phyloP scores from a whole-genome alignment of 92 coral and sea anemone genomes.

The Scolanthus callimorphus region DNA sequence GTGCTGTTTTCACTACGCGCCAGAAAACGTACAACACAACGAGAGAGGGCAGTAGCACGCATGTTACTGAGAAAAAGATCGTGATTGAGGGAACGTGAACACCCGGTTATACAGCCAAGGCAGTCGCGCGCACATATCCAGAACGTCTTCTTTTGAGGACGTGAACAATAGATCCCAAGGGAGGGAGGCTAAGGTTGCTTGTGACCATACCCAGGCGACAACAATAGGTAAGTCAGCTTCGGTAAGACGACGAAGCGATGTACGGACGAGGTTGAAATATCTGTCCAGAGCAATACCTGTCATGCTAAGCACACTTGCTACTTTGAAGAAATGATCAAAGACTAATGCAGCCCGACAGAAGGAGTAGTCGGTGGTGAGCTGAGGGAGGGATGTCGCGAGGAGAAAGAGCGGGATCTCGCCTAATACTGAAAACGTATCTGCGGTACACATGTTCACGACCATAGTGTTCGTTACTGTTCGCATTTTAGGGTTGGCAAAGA shows the following conservation, averaged over 20 bases:
- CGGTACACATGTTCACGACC: constrained; percentile 60
- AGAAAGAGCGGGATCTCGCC: constrained; percentile 44
- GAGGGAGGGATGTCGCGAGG: constrained; percentile 15
- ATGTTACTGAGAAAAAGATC: constrained; percentile 17
- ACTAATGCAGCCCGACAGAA: constrained; percentile 36
- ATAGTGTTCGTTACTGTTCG: constrained; percentile 62
- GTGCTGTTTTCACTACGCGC: constrained; percentile 37
- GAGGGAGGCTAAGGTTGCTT: constrained; percentile 32
- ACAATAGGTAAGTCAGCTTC: constrained; percentile 15
- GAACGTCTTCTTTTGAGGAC: background rate
- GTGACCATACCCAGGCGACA: constrained; percentile 53
- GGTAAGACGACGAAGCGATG: constrained; percentile 35
- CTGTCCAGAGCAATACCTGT: constrained; percentile 58
- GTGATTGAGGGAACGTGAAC: constrained; percentile 18
- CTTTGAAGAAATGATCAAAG: constrained; percentile 46
- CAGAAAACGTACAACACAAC: constrained; percentile 26
- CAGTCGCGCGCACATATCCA: constrained; percentile 5
- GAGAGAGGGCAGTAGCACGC: constrained; percentile 44
- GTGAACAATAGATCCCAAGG: constrained; percentile 51
- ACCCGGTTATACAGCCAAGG: constrained; percentile 44
- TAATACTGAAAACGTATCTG: constrained; percentile 50
- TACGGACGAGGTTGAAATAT: constrained; percentile 48
- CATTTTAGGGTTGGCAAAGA: constrained; percentile 60
- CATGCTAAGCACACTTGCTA: constrained; percentile 62
- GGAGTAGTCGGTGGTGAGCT: constrained; percentile 7